A percentile compares a stretch with the other conserved stretches of the same genome.
phyloP scores from a whole-genome alignment of 2,113 vertebrate species.

The Pluvialis apricaria region DNA sequence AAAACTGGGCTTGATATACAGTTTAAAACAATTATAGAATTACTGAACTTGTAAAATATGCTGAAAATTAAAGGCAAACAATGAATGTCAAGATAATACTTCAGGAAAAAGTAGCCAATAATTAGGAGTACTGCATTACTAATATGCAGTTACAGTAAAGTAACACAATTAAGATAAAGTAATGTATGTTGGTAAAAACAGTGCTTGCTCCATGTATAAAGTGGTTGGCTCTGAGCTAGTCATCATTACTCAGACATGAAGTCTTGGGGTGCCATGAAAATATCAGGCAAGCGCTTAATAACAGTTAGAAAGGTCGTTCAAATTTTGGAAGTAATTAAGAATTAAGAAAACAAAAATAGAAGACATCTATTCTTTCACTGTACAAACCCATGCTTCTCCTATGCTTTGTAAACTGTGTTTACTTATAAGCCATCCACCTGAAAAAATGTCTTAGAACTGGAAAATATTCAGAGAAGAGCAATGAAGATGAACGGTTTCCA shows the following conservation, averaged over 20 bases:
- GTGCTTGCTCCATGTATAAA: neutral
- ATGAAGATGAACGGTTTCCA: neutral
- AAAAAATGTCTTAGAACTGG: neutral
- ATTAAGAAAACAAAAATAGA: neutral
- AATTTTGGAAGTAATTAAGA: neutral
- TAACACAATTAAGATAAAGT: neutral
- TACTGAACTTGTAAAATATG: neutral
- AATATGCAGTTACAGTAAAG: neutral
- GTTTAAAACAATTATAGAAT: neutral
- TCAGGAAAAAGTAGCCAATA: neutral
- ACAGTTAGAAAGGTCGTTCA: neutral
- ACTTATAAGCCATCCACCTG: neutral
- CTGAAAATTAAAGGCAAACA: neutral
- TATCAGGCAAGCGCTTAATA: neutral
- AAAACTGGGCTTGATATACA: neutral
- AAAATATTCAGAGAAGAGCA: neutral
- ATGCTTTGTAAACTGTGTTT: neutral
- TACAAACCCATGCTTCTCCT: neutral
- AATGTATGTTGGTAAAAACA: neutral
- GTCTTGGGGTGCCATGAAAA: neutral
- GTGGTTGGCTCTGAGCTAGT: neutral
- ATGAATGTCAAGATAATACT: neutral
- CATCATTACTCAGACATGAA: neutral
- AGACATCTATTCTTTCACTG: neutral
- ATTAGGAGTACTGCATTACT: neutral